These are phyloP conservation scores for Ranitomeya imitator DNA, from an alignment of 2,113 vertebrate species.

Conservation along the genomic window DNA sequence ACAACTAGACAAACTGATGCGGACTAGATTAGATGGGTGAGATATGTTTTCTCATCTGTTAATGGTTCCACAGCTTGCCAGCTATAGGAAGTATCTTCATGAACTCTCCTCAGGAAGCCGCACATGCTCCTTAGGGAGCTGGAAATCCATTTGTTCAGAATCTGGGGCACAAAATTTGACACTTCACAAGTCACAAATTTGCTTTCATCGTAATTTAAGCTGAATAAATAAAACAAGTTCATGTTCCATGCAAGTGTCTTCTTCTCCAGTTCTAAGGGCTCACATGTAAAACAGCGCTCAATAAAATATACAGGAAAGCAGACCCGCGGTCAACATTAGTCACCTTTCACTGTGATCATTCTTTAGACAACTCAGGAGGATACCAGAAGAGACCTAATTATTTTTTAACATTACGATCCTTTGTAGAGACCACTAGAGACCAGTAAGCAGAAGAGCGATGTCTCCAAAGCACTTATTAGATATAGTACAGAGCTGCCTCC, in stretches of 20 bases:
- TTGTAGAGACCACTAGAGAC: conserved; percentile 22
- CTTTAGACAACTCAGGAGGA: conserved; percentile 8
- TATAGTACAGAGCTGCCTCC: background rate
- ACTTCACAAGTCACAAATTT: conserved; percentile 49
- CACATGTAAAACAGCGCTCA: conserved; percentile 20
- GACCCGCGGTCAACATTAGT: background rate
- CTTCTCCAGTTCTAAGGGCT: background rate
- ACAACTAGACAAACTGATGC: conserved; percentile 30
- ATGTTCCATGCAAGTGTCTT: background rate
- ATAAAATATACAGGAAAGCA: conserved; percentile 19
- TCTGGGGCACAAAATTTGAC: conserved; percentile 54
- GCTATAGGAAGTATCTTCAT: conserved; percentile 11
- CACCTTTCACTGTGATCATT: conserved; percentile 23
- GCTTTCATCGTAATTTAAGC: conserved; percentile 34
- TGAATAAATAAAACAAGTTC: conserved; percentile 36
- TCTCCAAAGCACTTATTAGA: conserved; percentile 4
- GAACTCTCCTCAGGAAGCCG: conserved; percentile 10
- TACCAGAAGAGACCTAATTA: conserved; percentile 25
- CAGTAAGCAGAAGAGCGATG: background rate
- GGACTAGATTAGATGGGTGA: conserved; percentile 35
- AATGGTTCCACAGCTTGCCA: conserved; percentile 20
- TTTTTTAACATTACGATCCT: conserved; percentile 44
- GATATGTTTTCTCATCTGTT: conserved; percentile 40
- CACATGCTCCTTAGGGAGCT: conserved; percentile 42
- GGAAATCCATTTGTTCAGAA: conserved; percentile 51